Conservation (phyloP, 1,140 invertebrate species). For the Atta texana region DNA sequence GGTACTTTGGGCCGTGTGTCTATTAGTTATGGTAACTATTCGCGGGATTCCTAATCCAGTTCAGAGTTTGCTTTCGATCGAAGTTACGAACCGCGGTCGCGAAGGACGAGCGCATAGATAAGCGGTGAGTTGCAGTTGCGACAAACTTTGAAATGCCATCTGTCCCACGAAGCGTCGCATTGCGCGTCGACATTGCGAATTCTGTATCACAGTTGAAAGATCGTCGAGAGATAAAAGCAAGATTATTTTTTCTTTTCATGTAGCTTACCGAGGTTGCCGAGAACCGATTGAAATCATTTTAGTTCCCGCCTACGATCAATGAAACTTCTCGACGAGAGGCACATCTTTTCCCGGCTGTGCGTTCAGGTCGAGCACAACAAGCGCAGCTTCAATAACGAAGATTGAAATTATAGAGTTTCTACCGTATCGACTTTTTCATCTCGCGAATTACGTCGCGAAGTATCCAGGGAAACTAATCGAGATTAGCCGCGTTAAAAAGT, state of each 20-base stretch:
- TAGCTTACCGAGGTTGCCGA: too few species aligned
- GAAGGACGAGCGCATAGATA: conserved; percentile 65
- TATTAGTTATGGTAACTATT: conserved; percentile 81
- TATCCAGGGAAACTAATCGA: neutral
- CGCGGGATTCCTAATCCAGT: conserved; percentile 81
- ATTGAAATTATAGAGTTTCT: conserved; percentile 37
- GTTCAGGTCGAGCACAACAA: conserved; percentile 15
- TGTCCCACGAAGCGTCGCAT: conserved; percentile 60
- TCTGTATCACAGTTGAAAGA: neutral
- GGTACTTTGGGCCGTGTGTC: conserved; percentile 75
- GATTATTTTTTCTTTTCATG: neutral
- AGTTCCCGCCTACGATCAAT: neutral
- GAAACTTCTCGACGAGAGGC: neutral
- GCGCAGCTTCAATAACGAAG: neutral
- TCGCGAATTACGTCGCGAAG: conserved; percentile 4
- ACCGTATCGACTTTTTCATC: conserved; percentile 40
- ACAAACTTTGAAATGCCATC: conserved; percentile 77
- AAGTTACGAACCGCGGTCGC: conserved; percentile 63
- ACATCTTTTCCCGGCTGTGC: neutral
- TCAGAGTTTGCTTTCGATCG: conserved; percentile 79
- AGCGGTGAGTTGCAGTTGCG: conserved; percentile 70
- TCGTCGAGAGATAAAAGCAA: conserved; percentile 8
- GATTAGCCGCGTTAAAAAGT: conserved; percentile 35
- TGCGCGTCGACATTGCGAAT: neutral
- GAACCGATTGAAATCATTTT: conserved; percentile 1